Conservation (phyloP, 2,888 invertebrate species). For the Rhimphoctona megacephalus region DNA sequence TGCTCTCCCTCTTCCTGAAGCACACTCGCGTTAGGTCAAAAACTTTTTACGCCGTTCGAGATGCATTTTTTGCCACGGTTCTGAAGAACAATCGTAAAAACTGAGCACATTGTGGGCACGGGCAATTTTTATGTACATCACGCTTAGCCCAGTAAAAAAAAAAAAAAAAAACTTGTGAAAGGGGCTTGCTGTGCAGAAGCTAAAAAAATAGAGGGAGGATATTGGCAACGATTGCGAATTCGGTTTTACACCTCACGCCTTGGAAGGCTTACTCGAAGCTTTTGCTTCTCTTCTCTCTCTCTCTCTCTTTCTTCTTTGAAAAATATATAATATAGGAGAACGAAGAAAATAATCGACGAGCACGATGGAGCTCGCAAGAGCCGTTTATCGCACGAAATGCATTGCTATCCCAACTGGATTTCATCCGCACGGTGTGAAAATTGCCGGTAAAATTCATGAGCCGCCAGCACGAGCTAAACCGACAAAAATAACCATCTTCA, state of each 20-base stretch:
- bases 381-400: constrained; percentile 76
- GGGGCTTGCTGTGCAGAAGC: constrained; percentile 55
- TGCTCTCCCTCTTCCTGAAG: neutral
- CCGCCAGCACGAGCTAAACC: constrained; percentile 48
- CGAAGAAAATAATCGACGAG: constrained; percentile 69
- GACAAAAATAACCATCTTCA: constrained; percentile 11
- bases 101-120: constrained; percentile 51
- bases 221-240: constrained; percentile 44
- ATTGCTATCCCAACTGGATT: constrained; percentile 8
- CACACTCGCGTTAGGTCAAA: constrained; percentile 26
- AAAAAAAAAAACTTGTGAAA: constrained; percentile 74
- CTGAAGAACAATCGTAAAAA: constrained; percentile 71
- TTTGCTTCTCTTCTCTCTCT: neutral
- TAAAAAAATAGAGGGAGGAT: constrained; percentile 35
- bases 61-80: constrained; percentile 31
- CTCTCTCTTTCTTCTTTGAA: no score
- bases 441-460: constrained; percentile 63
- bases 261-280: constrained; percentile 20
- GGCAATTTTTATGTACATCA: constrained; percentile 70
- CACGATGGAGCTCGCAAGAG: constrained; percentile 69
- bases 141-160: constrained; percentile 61
- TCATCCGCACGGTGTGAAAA: constrained; percentile 72
- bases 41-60: constrained; percentile 28
- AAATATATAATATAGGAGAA: constrained; percentile 3
- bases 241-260: constrained; percentile 48